Evolutionary conservation across 2,888 invertebrate genomes (phyloP).

Genomic region (Melipona beecheii): DNA sequence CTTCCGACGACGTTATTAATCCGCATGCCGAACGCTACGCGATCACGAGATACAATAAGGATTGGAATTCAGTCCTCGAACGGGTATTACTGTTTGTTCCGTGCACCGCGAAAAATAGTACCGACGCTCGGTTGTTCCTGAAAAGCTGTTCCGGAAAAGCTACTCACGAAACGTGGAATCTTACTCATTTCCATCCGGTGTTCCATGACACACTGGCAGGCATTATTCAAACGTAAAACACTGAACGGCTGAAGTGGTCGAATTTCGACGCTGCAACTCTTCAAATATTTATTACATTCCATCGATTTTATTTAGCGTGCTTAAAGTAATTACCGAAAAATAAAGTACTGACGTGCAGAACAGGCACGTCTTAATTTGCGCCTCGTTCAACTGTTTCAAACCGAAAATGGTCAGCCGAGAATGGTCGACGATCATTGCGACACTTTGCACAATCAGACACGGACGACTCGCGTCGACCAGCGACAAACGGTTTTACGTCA

Average conservation of each 20-base stretch:
- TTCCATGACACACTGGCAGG: background rate
- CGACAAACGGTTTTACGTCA: slow-evolving; percentile 14
- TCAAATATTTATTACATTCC: too few relatives aligned
- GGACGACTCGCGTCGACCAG: background rate
- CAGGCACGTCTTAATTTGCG: too few relatives aligned
- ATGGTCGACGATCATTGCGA: background rate
- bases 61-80: background rate
- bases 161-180: slow-evolving; percentile 3
- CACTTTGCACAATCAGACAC: background rate
- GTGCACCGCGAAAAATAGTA: background rate
- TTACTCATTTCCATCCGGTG: background rate
- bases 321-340: too few relatives aligned
- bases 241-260: background rate
- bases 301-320: too few relatives aligned
- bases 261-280: background rate
- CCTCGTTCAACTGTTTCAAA: too few relatives aligned
- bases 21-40: slow-evolving; percentile 14
- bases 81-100: background rate
- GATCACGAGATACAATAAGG: slow-evolving; percentile 1
- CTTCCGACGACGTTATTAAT: slow-evolving; percentile 42
- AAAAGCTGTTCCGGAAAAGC: slow-evolving; percentile 11
- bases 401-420: too few relatives aligned
- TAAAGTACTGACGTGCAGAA: too few relatives aligned
- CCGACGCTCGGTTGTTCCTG: background rate
- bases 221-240: background rate